phyloP scores from a whole-genome alignment of 1,140 invertebrate genomes.

The Lamellibrachia luymesi region DNA sequence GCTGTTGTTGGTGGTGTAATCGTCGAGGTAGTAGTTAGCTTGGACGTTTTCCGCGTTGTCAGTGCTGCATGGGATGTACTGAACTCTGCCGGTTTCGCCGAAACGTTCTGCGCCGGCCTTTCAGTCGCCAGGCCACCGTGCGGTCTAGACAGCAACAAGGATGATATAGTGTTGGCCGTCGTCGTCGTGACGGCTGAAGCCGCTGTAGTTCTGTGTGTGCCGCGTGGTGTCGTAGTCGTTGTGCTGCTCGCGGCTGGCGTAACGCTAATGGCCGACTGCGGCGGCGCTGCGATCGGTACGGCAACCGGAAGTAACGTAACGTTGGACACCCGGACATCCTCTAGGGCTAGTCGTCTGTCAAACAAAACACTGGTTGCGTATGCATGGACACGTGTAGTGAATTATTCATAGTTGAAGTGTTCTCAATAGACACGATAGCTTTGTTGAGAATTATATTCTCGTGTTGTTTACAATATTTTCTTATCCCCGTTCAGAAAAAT shows the following conservation, averaged over 20 bases:
- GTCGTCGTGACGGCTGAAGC: neutral
- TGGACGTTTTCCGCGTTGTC: neutral
- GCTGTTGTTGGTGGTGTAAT: neutral
- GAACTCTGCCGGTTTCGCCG: no score
- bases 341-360: neutral
- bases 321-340: neutral
- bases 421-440: neutral
- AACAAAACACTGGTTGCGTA: neutral
- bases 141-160: neutral
- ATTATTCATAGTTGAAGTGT: neutral
- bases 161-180: neutral
- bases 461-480: neutral
- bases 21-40: neutral
- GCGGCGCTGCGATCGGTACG: neutral
- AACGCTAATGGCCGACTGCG: neutral
- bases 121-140: neutral
- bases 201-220: neutral
- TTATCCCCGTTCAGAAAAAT: no score
- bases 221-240: neutral
- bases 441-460: neutral
- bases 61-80: neutral
- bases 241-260: neutral
- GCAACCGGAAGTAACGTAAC: neutral
- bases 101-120: neutral
- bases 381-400: neutral